phyloP scores from a whole-genome alignment of 2,113 vertebrate genomes.

The Otolemur garnettii region DNA sequence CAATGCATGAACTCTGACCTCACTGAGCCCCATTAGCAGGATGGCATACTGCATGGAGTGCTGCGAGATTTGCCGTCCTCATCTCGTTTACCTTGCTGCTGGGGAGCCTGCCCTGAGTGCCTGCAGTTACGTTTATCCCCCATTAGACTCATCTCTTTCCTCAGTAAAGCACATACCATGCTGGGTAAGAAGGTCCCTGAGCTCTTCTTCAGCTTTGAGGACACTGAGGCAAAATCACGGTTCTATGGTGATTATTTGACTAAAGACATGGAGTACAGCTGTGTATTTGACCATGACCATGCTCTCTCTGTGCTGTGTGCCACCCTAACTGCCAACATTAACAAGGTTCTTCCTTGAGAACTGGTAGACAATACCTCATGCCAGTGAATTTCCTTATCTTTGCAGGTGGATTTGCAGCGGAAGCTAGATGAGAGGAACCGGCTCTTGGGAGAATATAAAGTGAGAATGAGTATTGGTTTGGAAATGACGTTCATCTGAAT shows the following conservation, averaged over 20 bases:
- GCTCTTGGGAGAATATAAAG: constrained; percentile 91
- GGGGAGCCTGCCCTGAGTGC: background rate
- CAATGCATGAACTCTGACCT: background rate
- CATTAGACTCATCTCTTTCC: background rate
- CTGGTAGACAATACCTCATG: background rate
- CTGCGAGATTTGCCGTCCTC: background rate
- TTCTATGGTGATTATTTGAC: background rate
- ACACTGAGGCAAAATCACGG: background rate
- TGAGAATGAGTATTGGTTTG: constrained; percentile 56
- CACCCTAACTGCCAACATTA: background rate
- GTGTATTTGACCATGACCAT: background rate
- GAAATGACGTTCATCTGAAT: constrained; percentile 4
- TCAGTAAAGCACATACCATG: background rate
- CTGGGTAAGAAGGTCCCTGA: background rate
- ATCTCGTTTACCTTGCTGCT: background rate
- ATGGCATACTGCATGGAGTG: background rate
- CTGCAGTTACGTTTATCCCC: constrained; percentile 27
- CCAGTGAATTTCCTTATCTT: background rate
- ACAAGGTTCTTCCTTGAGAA: background rate
- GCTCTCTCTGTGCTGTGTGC: background rate
- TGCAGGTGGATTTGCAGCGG: constrained; percentile 94
- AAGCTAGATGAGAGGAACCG: constrained; percentile 95
- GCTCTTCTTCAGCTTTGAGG: background rate
- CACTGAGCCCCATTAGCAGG: background rate
- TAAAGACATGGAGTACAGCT: background rate